These are phyloP conservation scores for Phyllopteryx taeniolatus DNA, from an alignment of 2,113 vertebrate species.

Conservation along the genomic window DNA sequence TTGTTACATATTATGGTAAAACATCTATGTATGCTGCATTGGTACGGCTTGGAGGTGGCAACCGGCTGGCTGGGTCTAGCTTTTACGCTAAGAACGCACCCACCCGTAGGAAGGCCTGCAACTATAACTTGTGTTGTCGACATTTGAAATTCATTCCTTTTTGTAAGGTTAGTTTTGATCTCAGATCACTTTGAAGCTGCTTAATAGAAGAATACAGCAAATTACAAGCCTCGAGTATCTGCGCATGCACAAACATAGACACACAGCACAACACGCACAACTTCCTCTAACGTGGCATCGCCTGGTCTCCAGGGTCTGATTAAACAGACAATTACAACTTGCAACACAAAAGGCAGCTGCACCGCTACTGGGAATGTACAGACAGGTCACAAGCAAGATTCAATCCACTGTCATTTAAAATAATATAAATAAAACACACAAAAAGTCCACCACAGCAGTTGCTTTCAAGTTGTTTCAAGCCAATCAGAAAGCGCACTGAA, in stretches of 20 bases:
- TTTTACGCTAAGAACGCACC: too few species aligned
- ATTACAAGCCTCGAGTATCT: conserved; percentile 21
- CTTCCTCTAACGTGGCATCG: conserved; percentile 37
- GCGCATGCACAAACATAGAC: conserved; percentile 15
- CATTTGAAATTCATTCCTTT: not conserved
- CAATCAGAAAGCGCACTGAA: too few species aligned
- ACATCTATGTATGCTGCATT: too few species aligned
- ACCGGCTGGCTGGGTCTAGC: too few species aligned
- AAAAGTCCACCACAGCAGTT: not conserved
- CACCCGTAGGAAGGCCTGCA: too few species aligned
- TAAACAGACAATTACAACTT: conserved; percentile 33
- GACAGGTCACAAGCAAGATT: not conserved
- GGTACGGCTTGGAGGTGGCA: too few species aligned
- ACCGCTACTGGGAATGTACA: not conserved
- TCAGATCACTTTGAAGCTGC: conserved; percentile 39
- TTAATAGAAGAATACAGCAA: conserved; percentile 36
- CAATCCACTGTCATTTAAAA: not conserved
- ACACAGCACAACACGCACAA: conserved; percentile 30
- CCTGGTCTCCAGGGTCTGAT: conserved; percentile 28
- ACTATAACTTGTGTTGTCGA: not conserved
- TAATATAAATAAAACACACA: not conserved
- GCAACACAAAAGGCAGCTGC: conserved; percentile 1
- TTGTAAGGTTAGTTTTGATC: conserved; percentile 20
- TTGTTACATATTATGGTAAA: too few species aligned
- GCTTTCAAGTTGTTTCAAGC: too few species aligned